Base-by-base conservation (phyloP, 2,113 vertebrate species). In the Lycaon pictus region DNA sequence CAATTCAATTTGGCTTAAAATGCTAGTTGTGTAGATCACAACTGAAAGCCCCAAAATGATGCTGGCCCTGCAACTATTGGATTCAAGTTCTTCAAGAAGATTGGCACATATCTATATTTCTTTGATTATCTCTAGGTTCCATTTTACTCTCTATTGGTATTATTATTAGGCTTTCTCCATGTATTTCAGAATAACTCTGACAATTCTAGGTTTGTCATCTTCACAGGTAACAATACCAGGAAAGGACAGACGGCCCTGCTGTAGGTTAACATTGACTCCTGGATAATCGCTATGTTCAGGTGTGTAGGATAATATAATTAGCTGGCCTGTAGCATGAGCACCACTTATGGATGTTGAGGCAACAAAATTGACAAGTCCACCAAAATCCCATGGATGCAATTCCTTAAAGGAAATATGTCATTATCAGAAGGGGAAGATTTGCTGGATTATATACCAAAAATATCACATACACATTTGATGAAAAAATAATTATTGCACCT, bases 261-360 rank as follows among this genome's bases (percentile, higher is more conserved):
- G 9, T 94, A 53, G 13, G 7, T 56, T 69, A 80, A 22, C 4
- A 53, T 19, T 90, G 23, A 65, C 27, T 65, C 2, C 6, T 83
- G 11, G 11, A 53, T 3, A 11, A n/a, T 63, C 6, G 0, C 29
- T 87, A 2, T 56, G 12, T 23, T 19, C 0, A 16, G 11, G 15
- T 6, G 35, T 29, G 16, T 32, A 43, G 5, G 22, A 17, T 79
- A 85, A n/a, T 63, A 37, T 53, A 11, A 56, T 16, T 72, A 22
- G 11, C 17, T 37, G 20, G 12, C 10, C 7, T 25, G 7, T 17
- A 74, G 56, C 22, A 25, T 43, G 62, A 9, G 2, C 53, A 32
- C 17, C 1, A 22, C 8, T 74, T 58, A 48, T 51, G 4, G 11
- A 5, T 43, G 2, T 48, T 51, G 32, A 77, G 3, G 17, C 5